phyloP scores from a whole-genome alignment of 2,113 vertebrate species.

The Peucedramus taeniatus region DNA sequence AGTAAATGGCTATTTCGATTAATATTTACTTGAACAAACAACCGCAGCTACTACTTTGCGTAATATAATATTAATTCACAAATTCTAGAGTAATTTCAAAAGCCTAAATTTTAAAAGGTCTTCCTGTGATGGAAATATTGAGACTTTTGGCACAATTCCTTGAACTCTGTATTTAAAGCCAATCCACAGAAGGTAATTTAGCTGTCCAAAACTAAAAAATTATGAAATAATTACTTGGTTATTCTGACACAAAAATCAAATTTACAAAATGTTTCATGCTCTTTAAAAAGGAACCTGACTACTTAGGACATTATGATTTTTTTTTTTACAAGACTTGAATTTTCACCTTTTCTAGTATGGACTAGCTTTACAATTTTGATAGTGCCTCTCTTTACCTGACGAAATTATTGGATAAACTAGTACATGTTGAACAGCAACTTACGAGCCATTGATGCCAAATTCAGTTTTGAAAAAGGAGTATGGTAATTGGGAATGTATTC shows the following conservation, averaged over 20 bases:
- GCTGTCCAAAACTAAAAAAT: not conserved
- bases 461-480: not conserved
- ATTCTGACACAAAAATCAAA: not conserved
- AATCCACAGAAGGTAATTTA: not conserved
- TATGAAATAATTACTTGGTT: not conserved
- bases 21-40: conserved; percentile 40
- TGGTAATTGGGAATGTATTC: not conserved
- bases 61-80: not conserved
- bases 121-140: not conserved
- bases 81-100: not conserved
- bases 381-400: not conserved
- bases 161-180: not conserved
- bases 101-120: not conserved
- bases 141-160: not conserved
- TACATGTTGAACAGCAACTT: not conserved
- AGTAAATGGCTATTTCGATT: not conserved
- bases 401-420: not conserved
- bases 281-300: not conserved
- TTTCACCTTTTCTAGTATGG: not conserved
- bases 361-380: not conserved
- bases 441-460: not conserved
- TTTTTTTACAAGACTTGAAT: not conserved
- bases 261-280: not conserved
- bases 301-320: not conserved
- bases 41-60: not conserved